A percentile compares a stretch with the other conserved stretches of the same genome.
Evolutionary conservation across 30 jellyfish, hydroid and myxozoan genomes (phyloP).

Genomic region (Hydractinia symbiolongicarpus): DNA sequence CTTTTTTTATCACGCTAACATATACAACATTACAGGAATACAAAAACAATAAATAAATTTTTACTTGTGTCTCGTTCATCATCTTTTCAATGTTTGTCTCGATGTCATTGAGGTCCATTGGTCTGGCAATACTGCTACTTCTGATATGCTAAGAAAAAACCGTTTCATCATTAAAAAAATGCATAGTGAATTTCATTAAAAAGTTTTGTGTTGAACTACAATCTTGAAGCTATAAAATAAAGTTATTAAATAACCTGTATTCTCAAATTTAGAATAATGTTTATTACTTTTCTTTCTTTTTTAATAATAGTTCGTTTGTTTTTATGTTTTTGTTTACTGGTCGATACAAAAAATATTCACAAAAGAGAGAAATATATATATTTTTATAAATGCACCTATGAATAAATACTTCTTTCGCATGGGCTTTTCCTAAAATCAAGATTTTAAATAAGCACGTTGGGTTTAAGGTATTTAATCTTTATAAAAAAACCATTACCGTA

Average conservation of each 20-base stretch:
- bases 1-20: not conserved
- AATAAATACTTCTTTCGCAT: too few species aligned
- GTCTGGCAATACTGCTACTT: slow-evolving; percentile 73
- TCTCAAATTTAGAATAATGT: too few species aligned
- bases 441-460: too few species aligned
- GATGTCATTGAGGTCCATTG: slow-evolving; percentile 89
- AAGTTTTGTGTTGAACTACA: not conserved
- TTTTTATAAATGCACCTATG: too few species aligned
- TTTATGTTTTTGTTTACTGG: too few species aligned
- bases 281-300: too few species aligned
- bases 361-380: too few species aligned
- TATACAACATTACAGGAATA: not conserved
- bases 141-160: slow-evolving; percentile 49
- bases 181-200: not conserved
- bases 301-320: too few species aligned
- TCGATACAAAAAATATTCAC: too few species aligned
- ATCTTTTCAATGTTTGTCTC: slow-evolving; percentile 68
- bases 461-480: too few species aligned
- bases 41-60: not conserved
- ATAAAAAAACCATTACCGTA: too few species aligned
- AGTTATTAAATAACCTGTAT: not conserved
- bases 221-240: not conserved
- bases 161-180: not conserved
- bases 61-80: slow-evolving; percentile 58
- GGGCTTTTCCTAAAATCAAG: too few species aligned